A percentile compares a stretch with the other conserved stretches of the same genome.
phyloP scores from a whole-genome alignment of 2,797 vertebrate species.

The Calcarius lapponicus region DNA sequence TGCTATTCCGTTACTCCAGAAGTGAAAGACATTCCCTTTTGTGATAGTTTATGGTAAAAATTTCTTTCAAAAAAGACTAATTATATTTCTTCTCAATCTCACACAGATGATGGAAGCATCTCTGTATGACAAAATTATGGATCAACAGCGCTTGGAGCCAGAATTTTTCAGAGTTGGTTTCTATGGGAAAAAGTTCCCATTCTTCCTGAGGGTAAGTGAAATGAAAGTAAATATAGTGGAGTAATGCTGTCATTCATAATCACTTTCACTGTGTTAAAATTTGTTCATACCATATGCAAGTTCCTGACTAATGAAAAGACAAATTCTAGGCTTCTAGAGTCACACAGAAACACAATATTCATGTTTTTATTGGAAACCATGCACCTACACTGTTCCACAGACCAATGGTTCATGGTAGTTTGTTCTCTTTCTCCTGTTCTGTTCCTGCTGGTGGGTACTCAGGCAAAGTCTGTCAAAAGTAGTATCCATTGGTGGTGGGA shows the following conservation, averaged over 20 bases:
- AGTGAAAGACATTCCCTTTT: background rate
- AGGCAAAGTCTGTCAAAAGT: background rate
- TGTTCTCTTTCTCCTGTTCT: background rate
- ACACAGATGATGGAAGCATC: constrained; percentile 97
- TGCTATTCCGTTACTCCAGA: background rate
- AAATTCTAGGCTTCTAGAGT: background rate
- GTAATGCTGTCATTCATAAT: background rate
- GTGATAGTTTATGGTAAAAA: background rate
- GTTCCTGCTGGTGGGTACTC: background rate
- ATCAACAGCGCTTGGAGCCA: constrained; percentile 95
- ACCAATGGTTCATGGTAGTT: background rate
- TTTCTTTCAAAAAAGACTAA: background rate
- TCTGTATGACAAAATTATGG: constrained; percentile 99
- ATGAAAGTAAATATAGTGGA: background rate
- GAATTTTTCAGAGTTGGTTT: constrained; percentile 99
- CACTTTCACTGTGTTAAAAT: background rate
- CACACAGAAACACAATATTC: background rate
- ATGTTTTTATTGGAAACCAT: background rate
- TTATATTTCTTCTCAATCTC: background rate
- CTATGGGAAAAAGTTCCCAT: constrained; percentile 98
- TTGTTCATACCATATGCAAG: background rate
- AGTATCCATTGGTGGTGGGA: background rate
- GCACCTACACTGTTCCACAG: background rate
- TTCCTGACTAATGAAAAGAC: background rate
- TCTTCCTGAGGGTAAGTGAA: constrained; percentile 92